Evolutionary conservation across 2,113 vertebrate species (phyloP), one percentile per base, ranked within the genome.

Genomic region (Pedetes capensis): DNA sequence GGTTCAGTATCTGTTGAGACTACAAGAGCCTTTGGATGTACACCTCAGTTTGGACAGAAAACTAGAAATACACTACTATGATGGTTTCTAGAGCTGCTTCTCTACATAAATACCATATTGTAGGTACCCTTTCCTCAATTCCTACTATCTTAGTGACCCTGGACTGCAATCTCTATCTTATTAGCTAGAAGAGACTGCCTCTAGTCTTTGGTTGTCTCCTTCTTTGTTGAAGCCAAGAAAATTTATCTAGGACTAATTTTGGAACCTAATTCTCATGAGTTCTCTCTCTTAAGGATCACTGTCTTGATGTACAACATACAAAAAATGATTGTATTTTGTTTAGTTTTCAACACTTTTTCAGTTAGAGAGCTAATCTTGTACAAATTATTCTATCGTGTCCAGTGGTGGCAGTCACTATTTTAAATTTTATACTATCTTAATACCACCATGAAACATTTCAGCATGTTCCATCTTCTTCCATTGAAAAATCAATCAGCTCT

Each of bases 301-400:
- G 17, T 20, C 18, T 87, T 87, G 10, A 90, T 37, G 42, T 25
- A 47, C 32, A 80, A 3, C 25, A 66, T 55, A 3, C 57, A 51
- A 69, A 66, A 44, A 44, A 5, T 66, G 49, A 84, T 78, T 87
- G 13, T 2, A 47, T 44, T 64, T 78, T 59, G 25, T 71, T 69
- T 3, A n/a, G 5, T 63, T 93, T 57, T 42, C 81, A 83, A 32
- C 4, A 37, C 87, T 89, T 87, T 76, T 76, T 76, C 63, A 76
- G 22, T 25, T 16, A 4, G 13, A 72, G 5, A 71, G n/a, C 32
- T 87, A 78, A 42, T 57, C 55, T 13, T 51, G 29, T 23, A 51
- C 8, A 53, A 76, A 42, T 49, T 47, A 63, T 74, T 74, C 14
- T 20, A 66, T 79, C 13, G 64, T 72, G 29, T 37, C 2, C 39